Evolutionary conservation across 2,113 vertebrate genomes (phyloP).

Genomic region (Dunckerocampus dactyliophorus): DNA sequence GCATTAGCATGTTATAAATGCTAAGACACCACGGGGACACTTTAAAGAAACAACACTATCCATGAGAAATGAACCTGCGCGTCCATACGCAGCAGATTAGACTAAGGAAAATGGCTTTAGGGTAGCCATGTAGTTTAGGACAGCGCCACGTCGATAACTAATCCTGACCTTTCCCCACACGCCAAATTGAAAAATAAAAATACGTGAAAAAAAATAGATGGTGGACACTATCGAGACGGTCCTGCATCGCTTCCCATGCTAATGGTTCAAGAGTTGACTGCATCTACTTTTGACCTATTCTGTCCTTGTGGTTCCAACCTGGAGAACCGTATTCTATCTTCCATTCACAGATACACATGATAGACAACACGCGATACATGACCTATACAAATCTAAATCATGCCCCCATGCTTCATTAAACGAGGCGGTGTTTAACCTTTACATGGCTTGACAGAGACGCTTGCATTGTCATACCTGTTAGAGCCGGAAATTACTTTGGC

Average conservation of each 20-base stretch:
- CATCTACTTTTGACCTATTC: conserved; percentile 55
- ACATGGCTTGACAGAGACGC: conserved; percentile 20
- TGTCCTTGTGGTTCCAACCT: conserved; percentile 23
- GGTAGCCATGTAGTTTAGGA: conserved; percentile 63
- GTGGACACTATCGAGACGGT: conserved; percentile 70
- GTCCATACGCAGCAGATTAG: conserved; percentile 53
- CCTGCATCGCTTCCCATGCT: conserved; percentile 55
- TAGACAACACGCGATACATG: conserved; percentile 15
- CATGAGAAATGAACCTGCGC: conserved; percentile 3
- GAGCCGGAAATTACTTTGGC: conserved; percentile 71
- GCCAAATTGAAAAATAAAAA: conserved; percentile 79
- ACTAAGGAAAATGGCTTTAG: conserved; percentile 65
- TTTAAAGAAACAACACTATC: conserved; percentile 11
- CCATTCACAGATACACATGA: conserved; percentile 29
- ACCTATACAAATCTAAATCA: conserved; percentile 31
- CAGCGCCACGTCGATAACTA: conserved; percentile 77
- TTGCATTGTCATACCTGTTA: conserved; percentile 69
- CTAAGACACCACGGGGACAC: conserved; percentile 9
- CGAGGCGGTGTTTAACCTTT: conserved; percentile 35
- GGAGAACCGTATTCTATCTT: conserved; percentile 24
- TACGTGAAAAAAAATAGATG: conserved; percentile 66
- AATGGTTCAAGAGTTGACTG: conserved; percentile 58
- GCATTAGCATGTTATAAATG: background rate
- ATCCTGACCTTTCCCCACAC: conserved; percentile 76
- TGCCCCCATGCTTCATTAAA: conserved; percentile 34